A percentile compares a stretch with the other conserved stretches of the same genome.
Evolutionary conservation across 2,888 invertebrate genomes (phyloP).

Genomic region (Argyresthia goedartella): DNA sequence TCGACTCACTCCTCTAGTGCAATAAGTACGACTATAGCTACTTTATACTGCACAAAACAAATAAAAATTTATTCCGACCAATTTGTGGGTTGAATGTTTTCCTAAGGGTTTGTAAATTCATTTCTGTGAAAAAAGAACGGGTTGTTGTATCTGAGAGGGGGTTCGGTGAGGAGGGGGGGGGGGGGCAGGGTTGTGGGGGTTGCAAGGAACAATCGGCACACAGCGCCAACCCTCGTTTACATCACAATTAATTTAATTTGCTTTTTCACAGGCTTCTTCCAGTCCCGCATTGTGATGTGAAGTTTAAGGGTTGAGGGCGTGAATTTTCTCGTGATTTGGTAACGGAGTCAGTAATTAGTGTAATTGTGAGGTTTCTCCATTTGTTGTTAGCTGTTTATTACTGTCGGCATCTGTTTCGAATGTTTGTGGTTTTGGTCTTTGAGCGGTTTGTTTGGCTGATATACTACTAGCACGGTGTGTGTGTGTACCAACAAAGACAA

Average conservation of each 20-base stretch:
- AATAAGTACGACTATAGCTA: constrained; percentile 20
- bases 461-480: too few species aligned
- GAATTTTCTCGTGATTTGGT: constrained; percentile 66
- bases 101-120: not conserved
- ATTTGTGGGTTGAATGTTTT: constrained; percentile 5
- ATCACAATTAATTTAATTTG: constrained; percentile 69
- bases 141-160: not conserved
- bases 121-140: not conserved
- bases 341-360: constrained; percentile 60
- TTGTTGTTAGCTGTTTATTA: constrained; percentile 61
- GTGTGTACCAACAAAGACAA: not conserved
- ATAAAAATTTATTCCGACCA: constrained; percentile 19
- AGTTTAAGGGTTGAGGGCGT: constrained; percentile 46
- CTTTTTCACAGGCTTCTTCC: constrained; percentile 67
- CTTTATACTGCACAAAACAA: constrained; percentile 13
- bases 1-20: constrained; percentile 17
- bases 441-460: not conserved
- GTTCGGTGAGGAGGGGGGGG: not conserved
- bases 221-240: constrained; percentile 59
- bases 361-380: constrained; percentile 59
- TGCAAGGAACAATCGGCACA: constrained; percentile 27
- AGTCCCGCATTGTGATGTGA: constrained; percentile 57
- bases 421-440: constrained; percentile 26
- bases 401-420: constrained; percentile 35
- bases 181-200: not conserved